phyloP scores from a whole-genome alignment of 2,888 invertebrate genomes.

The Mylabris sibirica region DNA sequence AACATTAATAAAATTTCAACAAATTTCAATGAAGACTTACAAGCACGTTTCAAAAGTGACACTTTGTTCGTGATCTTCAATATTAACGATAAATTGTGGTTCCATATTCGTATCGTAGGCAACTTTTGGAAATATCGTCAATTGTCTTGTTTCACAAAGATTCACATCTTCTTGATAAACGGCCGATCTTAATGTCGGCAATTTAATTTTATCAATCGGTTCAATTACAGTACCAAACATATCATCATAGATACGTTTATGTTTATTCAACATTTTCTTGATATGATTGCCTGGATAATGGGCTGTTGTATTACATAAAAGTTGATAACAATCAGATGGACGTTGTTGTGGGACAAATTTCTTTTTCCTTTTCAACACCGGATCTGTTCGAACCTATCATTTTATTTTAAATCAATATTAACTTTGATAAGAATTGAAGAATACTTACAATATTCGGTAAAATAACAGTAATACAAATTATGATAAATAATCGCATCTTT shows the following conservation, averaged over 20 bases:
- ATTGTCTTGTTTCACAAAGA: conserved; percentile 29
- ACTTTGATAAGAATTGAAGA: background rate
- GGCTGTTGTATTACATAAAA: conserved; percentile 14
- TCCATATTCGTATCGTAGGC: conserved; percentile 31
- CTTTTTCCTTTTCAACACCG: background rate
- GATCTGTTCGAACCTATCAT: background rate
- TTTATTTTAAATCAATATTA: background rate
- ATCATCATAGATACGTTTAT: background rate
- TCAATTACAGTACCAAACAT: conserved; percentile 16
- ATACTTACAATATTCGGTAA: background rate
- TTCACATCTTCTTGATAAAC: conserved; percentile 25
- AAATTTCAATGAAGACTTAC: conserved; percentile 31
- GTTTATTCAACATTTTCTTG: conserved; percentile 11
- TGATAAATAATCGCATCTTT: conserved; percentile 5
- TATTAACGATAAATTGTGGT: conserved; percentile 36
- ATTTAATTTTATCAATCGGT: conserved; percentile 9
- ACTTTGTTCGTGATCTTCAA: conserved; percentile 32
- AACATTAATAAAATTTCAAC: background rate
- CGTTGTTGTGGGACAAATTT: conserved; percentile 15
- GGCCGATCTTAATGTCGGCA: background rate
- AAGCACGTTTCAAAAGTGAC: conserved; percentile 36
- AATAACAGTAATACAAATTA: background rate
- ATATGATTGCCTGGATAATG: conserved; percentile 4
- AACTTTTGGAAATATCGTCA: conserved; percentile 32
- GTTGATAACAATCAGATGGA: conserved; percentile 9